A percentile compares a stretch with the other conserved stretches of the same genome.
Conservation (phyloP, 2,888 invertebrate species). For the Sinentomon sp. region DNA sequence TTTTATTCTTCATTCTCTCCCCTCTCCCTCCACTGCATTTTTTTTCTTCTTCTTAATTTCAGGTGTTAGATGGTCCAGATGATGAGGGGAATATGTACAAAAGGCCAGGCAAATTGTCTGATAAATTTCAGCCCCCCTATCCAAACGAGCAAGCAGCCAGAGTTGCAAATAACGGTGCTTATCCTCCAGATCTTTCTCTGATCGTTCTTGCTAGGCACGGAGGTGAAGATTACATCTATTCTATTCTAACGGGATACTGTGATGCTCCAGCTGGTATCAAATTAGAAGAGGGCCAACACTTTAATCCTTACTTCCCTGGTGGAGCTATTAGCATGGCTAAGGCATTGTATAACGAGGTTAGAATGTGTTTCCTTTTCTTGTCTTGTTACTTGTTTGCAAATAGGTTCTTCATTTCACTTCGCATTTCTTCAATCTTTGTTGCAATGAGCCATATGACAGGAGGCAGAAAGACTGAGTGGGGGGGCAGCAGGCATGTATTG, state of each 20-base stretch:
- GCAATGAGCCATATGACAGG: too few relatives aligned
- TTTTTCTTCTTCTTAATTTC: too few relatives aligned
- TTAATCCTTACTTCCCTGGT: slow-evolving; percentile 93
- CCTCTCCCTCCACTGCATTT: too few relatives aligned
- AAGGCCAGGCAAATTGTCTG: slow-evolving; percentile 81
- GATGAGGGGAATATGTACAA: slow-evolving; percentile 66
- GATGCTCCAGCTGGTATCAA: slow-evolving; percentile 79
- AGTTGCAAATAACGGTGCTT: slow-evolving; percentile 85
- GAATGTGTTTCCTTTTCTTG: too few relatives aligned
- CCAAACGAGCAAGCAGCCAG: slow-evolving; percentile 90
- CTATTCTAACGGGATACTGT: slow-evolving; percentile 77
- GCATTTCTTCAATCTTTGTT: too few relatives aligned
- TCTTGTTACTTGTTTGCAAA: too few relatives aligned
- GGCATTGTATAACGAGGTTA: slow-evolving; percentile 62
- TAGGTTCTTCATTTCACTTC: too few relatives aligned
- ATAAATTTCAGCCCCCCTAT: slow-evolving; percentile 75
- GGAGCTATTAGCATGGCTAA: slow-evolving; percentile 92
- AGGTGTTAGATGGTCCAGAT: slow-evolving; percentile 61
- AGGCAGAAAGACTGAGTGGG: too few relatives aligned
- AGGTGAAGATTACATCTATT: slow-evolving; percentile 83
- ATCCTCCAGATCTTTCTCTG: slow-evolving; percentile 83
- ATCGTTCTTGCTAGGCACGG: slow-evolving; percentile 69
- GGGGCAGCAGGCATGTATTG: too few relatives aligned
- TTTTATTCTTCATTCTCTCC: too few relatives aligned
- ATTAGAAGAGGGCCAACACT: slow-evolving; percentile 73